These are phyloP conservation scores for Ostrea edulis DNA, from an alignment of 1,140 invertebrate species.

Conservation along the genomic window DNA sequence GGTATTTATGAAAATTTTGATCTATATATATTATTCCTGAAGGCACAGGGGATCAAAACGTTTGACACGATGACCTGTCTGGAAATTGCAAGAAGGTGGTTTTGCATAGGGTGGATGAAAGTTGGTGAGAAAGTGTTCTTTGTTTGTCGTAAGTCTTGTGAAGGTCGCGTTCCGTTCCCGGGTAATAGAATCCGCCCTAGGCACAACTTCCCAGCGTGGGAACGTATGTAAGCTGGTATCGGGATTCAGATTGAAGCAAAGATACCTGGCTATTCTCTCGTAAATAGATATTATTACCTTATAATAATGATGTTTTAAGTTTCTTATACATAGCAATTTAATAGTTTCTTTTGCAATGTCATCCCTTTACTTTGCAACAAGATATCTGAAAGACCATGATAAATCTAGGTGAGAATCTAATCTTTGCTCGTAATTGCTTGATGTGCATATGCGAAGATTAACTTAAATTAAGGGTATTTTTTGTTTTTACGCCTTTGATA, in stretches of 20 bases:
- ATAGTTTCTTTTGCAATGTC: constrained; percentile 26
- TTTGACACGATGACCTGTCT: constrained; percentile 22
- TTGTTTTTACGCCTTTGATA: constrained; percentile 35
- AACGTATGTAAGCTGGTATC: constrained; percentile 27
- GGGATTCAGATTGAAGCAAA: constrained; percentile 28
- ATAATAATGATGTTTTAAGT: constrained; percentile 31
- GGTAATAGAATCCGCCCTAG: neutral
- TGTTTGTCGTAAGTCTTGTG: neutral
- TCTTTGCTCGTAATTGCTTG: constrained; percentile 34
- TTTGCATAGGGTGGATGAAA: constrained; percentile 6
- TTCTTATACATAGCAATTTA: constrained; percentile 38
- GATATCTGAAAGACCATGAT: constrained; percentile 9
- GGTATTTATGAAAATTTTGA: constrained; percentile 13
- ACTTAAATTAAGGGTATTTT: constrained; percentile 27
- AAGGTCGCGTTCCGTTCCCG: constrained; percentile 3
- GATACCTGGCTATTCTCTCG: constrained; percentile 22
- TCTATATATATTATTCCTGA: constrained; percentile 10
- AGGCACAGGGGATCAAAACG: neutral
- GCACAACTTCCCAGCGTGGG: constrained; percentile 17
- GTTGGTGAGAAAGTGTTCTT: constrained; percentile 18
- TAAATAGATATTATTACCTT: constrained; percentile 38
- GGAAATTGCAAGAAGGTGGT: neutral
- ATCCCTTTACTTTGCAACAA: constrained; percentile 31
- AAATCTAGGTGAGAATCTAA: constrained; percentile 20
- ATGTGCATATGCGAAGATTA: constrained; percentile 30